phyloP scores from a whole-genome alignment of 2,113 vertebrate species.

The Lethenteron camtschaticum region DNA sequence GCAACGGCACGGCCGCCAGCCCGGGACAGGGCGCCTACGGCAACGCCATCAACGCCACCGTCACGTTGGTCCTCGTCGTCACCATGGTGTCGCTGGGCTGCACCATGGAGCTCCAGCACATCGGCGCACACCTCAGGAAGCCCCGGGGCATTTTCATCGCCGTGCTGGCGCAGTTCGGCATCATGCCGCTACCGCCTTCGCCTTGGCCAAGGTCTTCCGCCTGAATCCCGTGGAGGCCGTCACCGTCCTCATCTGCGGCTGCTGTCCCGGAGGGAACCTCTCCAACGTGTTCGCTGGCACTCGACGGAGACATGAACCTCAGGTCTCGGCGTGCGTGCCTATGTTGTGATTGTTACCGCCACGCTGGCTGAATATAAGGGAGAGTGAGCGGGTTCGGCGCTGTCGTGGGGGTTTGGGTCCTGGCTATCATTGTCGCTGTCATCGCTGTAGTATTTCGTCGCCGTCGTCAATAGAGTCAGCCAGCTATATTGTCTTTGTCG shows the following conservation, averaged over 20 bases:
- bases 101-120: constrained; percentile 44
- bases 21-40: constrained; percentile 10
- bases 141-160: constrained; percentile 37
- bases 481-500: too few species aligned
- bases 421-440: too few species aligned
- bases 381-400: too few species aligned
- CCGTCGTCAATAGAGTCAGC: too few species aligned
- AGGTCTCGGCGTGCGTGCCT: constrained; percentile 22
- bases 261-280: constrained; percentile 42
- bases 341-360: too few species aligned
- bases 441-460: too few species aligned
- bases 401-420: too few species aligned
- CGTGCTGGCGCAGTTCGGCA: constrained; percentile 35
- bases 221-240: constrained; percentile 27
- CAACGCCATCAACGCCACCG: constrained; percentile 18
- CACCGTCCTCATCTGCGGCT: constrained; percentile 44
- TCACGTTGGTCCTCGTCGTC: constrained; percentile 22
- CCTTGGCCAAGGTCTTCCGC: constrained; percentile 27
- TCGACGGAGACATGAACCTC: constrained; percentile 55
- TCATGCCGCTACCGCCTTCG: constrained; percentile 52
- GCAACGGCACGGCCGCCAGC: too few species aligned
- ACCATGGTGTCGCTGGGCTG: constrained; percentile 41
- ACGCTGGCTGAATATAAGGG: too few species aligned
- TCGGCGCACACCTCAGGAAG: constrained; percentile 29
- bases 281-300: constrained; percentile 43